These are phyloP conservation scores for Oscheius onirici DNA, from an alignment of 2,888 invertebrate species.

Conservation along the genomic window DNA sequence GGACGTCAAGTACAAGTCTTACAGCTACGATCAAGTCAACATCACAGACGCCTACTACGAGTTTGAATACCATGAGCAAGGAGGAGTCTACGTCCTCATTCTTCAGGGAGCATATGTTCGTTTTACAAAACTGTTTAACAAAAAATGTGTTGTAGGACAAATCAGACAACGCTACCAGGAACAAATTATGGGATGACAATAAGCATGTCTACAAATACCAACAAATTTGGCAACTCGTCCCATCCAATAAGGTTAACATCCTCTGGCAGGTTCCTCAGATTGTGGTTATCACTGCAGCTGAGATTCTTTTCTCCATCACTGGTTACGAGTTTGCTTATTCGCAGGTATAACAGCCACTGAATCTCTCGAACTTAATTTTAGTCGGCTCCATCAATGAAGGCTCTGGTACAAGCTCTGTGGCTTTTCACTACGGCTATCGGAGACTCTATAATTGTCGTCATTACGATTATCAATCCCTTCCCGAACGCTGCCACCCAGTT, in stretches of 20 bases:
- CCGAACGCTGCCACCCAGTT: conserved; percentile 61
- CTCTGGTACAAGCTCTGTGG: conserved; percentile 90
- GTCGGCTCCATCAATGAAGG: conserved; percentile 92
- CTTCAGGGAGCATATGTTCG: conserved; percentile 43
- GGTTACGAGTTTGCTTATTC: conserved; percentile 73
- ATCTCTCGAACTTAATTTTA: conserved; percentile 41
- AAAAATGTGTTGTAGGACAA: conserved; percentile 5
- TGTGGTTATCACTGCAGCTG: conserved; percentile 74
- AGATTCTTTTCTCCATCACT: conserved; percentile 74
- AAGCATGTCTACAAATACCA: neutral
- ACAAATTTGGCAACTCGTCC: conserved; percentile 38
- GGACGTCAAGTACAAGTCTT: conserved; percentile 50
- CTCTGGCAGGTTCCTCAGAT: conserved; percentile 74
- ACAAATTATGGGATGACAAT: neutral
- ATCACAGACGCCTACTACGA: conserved; percentile 24
- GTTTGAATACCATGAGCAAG: conserved; percentile 50
- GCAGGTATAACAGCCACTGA: conserved; percentile 43
- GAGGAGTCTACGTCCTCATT: conserved; percentile 61
- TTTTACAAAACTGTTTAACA: neutral
- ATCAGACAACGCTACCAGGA: conserved; percentile 11
- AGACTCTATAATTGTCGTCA: conserved; percentile 89
- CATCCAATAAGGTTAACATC: conserved; percentile 70
- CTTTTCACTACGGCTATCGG: conserved; percentile 91
- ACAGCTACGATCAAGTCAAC: conserved; percentile 35
- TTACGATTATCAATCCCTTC: conserved; percentile 73